Conservation (phyloP, 92 coral and sea anemone genomes). For the Phenganax subtilis region DNA sequence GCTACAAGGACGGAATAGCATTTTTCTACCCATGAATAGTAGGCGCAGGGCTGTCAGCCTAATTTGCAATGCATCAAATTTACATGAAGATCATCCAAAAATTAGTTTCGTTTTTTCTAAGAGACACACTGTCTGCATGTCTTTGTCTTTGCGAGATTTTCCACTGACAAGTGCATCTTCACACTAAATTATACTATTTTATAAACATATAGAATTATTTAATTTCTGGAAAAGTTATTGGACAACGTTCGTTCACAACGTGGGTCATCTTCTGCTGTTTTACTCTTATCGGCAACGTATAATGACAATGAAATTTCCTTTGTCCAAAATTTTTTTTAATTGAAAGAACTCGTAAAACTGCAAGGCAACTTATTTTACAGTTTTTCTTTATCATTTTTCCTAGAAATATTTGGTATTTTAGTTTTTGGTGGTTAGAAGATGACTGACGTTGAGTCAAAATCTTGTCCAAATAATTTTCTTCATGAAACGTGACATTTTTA, state of each 20-base stretch:
- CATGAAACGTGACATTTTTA: background rate
- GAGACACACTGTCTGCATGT: too few relatives aligned
- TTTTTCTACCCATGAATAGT: too few relatives aligned
- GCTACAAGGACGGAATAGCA: too few relatives aligned
- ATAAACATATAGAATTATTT: background rate
- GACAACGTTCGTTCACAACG: slow-evolving; percentile 21
- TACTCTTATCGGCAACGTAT: too few relatives aligned
- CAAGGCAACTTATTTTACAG: background rate
- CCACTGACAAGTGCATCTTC: background rate
- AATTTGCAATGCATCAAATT: too few relatives aligned
- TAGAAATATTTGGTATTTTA: too few relatives aligned
- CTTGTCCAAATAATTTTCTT: slow-evolving; percentile 2
- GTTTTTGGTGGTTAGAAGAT: background rate
- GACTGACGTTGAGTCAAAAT: slow-evolving; percentile 17
- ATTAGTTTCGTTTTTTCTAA: too few relatives aligned
- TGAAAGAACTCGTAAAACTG: background rate
- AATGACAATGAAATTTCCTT: background rate
- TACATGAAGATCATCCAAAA: too few relatives aligned
- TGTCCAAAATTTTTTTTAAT: background rate
- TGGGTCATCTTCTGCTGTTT: slow-evolving; percentile 13
- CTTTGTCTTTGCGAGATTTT: background rate
- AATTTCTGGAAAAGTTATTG: background rate
- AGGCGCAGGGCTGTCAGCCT: too few relatives aligned
- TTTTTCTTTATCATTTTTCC: background rate
- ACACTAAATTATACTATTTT: background rate